Conservation (phyloP, 2,888 invertebrate species). For the Zygogramma bicolorata region DNA sequence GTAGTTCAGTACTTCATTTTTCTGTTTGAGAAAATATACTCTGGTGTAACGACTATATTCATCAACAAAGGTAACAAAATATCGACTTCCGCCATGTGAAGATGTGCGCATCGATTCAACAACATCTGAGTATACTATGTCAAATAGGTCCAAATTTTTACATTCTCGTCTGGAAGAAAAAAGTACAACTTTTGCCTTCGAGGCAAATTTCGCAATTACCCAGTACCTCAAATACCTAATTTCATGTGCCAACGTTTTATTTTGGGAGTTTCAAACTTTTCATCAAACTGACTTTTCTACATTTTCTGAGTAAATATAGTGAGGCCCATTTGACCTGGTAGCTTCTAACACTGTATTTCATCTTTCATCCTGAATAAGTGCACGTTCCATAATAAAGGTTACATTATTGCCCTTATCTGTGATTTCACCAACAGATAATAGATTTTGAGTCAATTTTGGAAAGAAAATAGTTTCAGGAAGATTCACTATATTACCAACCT, state of each 20-base stretch:
- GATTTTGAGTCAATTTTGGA: not conserved
- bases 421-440: not conserved
- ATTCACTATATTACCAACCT: not conserved
- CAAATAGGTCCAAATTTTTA: not conserved
- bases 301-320: not conserved
- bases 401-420: not conserved
- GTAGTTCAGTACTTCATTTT: not conserved
- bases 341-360: not conserved
- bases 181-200: not conserved
- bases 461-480: not conserved
- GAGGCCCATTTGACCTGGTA: not conserved
- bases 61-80: not conserved
- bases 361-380: not conserved
- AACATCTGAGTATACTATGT: not conserved
- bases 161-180: not conserved
- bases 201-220: not conserved
- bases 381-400: not conserved
- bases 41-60: not conserved
- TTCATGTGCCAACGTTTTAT: not conserved
- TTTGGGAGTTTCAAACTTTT: not conserved
- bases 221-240: not conserved
- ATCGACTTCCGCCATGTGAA: not conserved
- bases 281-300: not conserved
- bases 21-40: not conserved
- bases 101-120: not conserved